Percentiles rank a stretch among this genome's conserved stretches.
These are phyloP conservation scores for Orgyia antiqua DNA, from an alignment of 2,888 invertebrate species.

Conservation along the genomic window DNA sequence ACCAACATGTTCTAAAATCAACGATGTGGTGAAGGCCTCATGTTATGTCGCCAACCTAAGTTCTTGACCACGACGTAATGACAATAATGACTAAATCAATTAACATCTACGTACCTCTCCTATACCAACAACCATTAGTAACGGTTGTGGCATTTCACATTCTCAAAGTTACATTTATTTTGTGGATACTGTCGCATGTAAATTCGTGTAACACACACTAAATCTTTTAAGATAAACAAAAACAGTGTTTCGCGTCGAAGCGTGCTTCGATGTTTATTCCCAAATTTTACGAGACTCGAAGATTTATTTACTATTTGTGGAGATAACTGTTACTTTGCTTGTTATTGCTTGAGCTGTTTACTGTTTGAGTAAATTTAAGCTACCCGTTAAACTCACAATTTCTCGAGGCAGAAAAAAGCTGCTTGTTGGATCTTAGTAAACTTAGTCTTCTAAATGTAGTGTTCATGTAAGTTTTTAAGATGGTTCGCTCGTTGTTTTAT, in stretches of 20 bases:
- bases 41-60: too few relatives aligned
- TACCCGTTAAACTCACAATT: conserved; percentile 28
- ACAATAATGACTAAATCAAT: background rate
- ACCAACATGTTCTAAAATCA: too few relatives aligned
- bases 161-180: conserved; percentile 26
- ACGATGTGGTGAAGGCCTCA: too few relatives aligned
- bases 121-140: too few relatives aligned
- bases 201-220: conserved; percentile 14
- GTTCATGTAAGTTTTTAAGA: too few relatives aligned
- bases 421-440: too few relatives aligned
- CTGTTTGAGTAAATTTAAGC: conserved; percentile 33
- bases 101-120: background rate
- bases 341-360: conserved; percentile 42
- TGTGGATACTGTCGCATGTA: conserved; percentile 18
- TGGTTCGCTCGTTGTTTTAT: too few relatives aligned
- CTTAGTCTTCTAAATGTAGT: too few relatives aligned
- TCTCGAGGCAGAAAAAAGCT: too few relatives aligned
- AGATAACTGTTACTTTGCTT: conserved; percentile 57
- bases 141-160: conserved; percentile 7
- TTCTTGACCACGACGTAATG: too few relatives aligned
- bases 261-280: conserved; percentile 33
- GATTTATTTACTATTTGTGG: conserved; percentile 54
- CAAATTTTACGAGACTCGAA: conserved; percentile 49
- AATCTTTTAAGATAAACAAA: conserved; percentile 40
- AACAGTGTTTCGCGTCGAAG: conserved; percentile 18